Evolutionary conservation across 1,140 invertebrate genomes (phyloP).

Genomic region (Sycobia sp.): DNA sequence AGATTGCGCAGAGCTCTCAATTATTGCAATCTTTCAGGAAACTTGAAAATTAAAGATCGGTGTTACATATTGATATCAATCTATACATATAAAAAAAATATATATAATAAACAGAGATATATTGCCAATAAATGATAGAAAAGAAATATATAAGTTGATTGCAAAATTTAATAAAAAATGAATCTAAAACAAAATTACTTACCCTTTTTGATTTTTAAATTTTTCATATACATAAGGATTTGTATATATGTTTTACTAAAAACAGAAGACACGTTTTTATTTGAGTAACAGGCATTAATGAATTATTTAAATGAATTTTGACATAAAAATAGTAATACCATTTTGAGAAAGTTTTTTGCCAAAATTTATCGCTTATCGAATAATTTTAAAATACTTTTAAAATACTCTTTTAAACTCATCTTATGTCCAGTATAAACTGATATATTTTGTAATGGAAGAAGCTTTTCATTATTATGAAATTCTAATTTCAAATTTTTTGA

Average conservation of each 20-base stretch:
- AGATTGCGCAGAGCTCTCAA: background rate
- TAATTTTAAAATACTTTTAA: too few species aligned
- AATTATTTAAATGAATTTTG: too few species aligned
- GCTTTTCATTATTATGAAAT: too few species aligned
- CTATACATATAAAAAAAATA: slow-evolving; percentile 30
- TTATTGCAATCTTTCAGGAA: slow-evolving; percentile 13
- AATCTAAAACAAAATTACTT: background rate
- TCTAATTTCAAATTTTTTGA: too few species aligned
- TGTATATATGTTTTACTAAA: background rate
- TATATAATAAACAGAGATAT: slow-evolving; percentile 27
- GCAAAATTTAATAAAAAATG: slow-evolving; percentile 9
- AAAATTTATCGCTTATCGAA: too few species aligned
- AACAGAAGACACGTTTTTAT: background rate
- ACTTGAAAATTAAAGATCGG: slow-evolving; percentile 22
- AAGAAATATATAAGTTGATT: slow-evolving; percentile 3
- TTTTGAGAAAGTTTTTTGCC: too few species aligned
- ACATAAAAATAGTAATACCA: too few species aligned
- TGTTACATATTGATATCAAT: slow-evolving; percentile 35
- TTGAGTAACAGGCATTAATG: background rate
- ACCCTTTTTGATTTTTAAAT: too few species aligned
- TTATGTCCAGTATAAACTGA: too few species aligned
- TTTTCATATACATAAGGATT: too few species aligned
- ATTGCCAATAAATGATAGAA: slow-evolving; percentile 10
- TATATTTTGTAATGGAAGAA: too few species aligned
- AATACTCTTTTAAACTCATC: too few species aligned